Evolutionary conservation across 2,113 vertebrate genomes (phyloP).

Genomic region (Scopus umbretta): DNA sequence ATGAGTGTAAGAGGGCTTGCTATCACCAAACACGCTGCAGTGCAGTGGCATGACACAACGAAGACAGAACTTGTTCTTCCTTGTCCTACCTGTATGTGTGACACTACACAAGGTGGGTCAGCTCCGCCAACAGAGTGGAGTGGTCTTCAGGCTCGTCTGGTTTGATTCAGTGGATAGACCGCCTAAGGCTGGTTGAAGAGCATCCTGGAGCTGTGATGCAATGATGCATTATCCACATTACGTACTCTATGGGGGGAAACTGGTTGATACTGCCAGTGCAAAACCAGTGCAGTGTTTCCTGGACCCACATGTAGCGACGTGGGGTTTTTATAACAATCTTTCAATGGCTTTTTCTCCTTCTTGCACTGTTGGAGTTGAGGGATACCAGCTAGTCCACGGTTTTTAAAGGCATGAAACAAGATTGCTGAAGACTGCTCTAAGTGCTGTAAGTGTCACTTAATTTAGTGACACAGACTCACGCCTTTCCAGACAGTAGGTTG

Average conservation of each 20-base stretch:
- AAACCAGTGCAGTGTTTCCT: neutral
- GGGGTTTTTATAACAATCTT: neutral
- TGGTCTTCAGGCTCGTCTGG: neutral
- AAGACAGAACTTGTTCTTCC: neutral
- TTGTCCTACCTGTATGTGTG: neutral
- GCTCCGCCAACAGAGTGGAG: neutral
- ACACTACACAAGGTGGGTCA: neutral
- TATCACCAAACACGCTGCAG: neutral
- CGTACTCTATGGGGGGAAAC: neutral
- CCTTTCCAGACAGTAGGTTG: neutral
- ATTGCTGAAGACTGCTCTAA: neutral
- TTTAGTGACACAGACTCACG: neutral
- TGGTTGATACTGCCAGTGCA: neutral
- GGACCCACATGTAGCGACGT: fast-evolving
- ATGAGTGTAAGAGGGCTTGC: neutral
- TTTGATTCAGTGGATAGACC: neutral
- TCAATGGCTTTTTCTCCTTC: neutral
- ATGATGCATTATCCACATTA: fast-evolving
- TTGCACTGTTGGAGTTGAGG: neutral
- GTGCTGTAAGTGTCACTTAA: neutral
- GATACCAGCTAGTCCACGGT: neutral
- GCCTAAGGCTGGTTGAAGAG: neutral
- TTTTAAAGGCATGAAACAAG: neutral
- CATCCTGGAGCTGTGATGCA: neutral
- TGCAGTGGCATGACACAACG: neutral